Evolutionary conservation across 2,888 invertebrate species (phyloP).

Genomic region (Helleia helle): DNA sequence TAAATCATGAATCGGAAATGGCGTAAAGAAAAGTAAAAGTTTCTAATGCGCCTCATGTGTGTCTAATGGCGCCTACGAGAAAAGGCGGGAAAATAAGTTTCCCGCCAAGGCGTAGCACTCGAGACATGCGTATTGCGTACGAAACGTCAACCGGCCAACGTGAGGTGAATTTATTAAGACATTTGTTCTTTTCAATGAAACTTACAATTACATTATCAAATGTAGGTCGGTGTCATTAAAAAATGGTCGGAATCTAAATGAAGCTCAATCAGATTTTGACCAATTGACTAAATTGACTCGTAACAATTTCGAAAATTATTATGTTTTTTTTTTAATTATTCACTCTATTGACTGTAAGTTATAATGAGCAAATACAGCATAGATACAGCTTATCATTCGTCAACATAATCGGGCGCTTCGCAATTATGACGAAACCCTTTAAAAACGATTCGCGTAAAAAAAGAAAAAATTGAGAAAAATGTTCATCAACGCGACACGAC

Average conservation of each 20-base stretch:
- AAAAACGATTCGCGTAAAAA: constrained; percentile 72
- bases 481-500: constrained; percentile 73
- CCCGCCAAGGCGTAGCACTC: constrained; percentile 52
- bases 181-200: constrained; percentile 8
- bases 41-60: constrained; percentile 51
- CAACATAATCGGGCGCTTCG: constrained; percentile 64
- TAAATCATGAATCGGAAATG: neutral
- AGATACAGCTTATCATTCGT: constrained; percentile 53
- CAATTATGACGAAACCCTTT: constrained; percentile 74
- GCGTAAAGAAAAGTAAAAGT: constrained; percentile 9
- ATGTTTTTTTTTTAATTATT: too few relatives aligned
- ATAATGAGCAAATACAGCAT: too few relatives aligned
- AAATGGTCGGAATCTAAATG: too few relatives aligned
- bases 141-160: constrained; percentile 28
- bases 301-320: too few relatives aligned
- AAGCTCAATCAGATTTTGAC: too few relatives aligned
- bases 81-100: constrained; percentile 70
- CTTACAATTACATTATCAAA: constrained; percentile 10
- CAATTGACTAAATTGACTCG: too few relatives aligned
- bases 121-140: constrained; percentile 66
- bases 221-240: too few relatives aligned
- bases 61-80: constrained; percentile 40
- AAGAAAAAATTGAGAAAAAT: constrained; percentile 71
- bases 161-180: too few relatives aligned
- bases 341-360: too few relatives aligned